Base-by-base conservation (phyloP, 2,113 vertebrate genomes). In the Centrocercus urophasianus region DNA sequence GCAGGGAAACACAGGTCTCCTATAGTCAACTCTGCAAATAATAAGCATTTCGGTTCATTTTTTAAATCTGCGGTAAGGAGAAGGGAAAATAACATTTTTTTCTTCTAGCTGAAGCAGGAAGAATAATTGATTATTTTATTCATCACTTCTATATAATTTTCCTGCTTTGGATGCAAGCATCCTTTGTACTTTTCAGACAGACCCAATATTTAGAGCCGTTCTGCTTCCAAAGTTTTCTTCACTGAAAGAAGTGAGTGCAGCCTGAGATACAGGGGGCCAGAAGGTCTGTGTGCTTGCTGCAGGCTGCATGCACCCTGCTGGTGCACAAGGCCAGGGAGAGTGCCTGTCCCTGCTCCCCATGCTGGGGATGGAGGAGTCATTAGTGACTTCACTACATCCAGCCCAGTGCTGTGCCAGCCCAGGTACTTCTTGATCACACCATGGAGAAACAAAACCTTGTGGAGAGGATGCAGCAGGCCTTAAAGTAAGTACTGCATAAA, bases 31-130 rank as follows among this genome's bases (percentile, higher is more conserved):
- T 36, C 60, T 50, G 47, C 77, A 91, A 92, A 63, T 82, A 92
- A 73, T 15, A 93, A 86, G 77, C 48, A 5, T 95, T 93, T 90
- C 81, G 83, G 61, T 89, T 93, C 71, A 50, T 65, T 87, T 87
- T 84, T 74, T 28, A 87, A 93, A 92, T 71, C 67, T 60, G 78
- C 64, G 4, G 50, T 88, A 93, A 95, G 60, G 76, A 94, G 82
- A 77, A 95, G 67, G 75, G 89, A 91, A 95, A 75, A 52, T 70
- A 45, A 85, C 50, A 80, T 71, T 89, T 91, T 94, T 96, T 27
- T 54, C 28, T 94, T 88, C 93, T 87, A 93, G 60, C 32, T 88
- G 65, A 91, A 96, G 80, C 89, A 94, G 71, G 78, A 95, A 93
- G 64, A 95, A 90, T 69, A 80, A 48, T 47, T 77, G 27, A 87